These are phyloP conservation scores for Synchiropus splendidus DNA, from an alignment of 2,113 vertebrate genomes.

Conservation along the genomic window DNA sequence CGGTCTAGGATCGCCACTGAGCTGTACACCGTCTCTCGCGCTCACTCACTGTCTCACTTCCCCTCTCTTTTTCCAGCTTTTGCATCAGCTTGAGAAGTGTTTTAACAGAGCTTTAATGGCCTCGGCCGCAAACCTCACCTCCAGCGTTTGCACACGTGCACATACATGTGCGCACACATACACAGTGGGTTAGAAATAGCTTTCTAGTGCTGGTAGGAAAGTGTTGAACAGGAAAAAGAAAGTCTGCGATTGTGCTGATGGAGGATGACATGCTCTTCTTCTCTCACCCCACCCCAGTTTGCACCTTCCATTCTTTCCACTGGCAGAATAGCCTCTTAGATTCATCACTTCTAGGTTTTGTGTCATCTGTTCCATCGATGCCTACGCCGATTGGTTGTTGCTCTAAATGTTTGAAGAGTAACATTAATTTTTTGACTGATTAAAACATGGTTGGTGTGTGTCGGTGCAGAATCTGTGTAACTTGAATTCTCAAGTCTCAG, in stretches of 20 bases:
- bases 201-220: conserved; percentile 62
- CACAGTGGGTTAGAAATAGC: conserved; percentile 75
- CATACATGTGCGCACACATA: not conserved
- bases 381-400: no score
- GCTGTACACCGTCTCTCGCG: conserved; percentile 23
- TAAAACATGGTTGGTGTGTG: no score
- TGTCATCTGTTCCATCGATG: not conserved
- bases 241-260: conserved; percentile 49
- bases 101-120: conserved; percentile 99
- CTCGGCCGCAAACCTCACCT: conserved; percentile 72
- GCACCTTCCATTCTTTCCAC: no score
- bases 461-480: no score
- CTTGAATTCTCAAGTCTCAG: no score
- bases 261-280: conserved; percentile 79
- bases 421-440: no score
- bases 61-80: conserved; percentile 67
- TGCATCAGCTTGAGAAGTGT: conserved; percentile 86
- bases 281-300: conserved; percentile 41
- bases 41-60: conserved; percentile 38
- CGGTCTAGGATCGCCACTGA: conserved; percentile 73
- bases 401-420: no score
- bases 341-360: not conserved
- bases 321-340: no score
- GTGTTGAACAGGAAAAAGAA: conserved; percentile 31
- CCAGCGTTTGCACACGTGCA: conserved; percentile 29